A percentile compares a stretch with the other conserved stretches of the same genome.
Evolutionary conservation across 2,888 invertebrate genomes (phyloP).

Genomic region (Psylliodes chrysocephalus): DNA sequence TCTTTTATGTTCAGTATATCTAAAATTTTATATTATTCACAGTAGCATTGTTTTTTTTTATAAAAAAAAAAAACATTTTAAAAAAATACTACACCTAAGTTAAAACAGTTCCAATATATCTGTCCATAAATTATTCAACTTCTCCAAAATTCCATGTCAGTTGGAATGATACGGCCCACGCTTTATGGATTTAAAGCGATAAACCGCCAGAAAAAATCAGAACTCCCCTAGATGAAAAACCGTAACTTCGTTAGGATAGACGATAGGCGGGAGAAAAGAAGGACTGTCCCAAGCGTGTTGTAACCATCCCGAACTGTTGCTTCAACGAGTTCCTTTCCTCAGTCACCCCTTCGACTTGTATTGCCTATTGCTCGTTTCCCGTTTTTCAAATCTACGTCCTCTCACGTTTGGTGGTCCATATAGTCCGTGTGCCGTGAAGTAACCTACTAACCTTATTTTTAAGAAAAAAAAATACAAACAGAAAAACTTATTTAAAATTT

Average conservation of each 20-base stretch:
- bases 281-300: constrained; percentile 52
- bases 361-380: constrained; percentile 38
- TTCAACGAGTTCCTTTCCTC: constrained; percentile 43
- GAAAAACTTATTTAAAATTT: no score
- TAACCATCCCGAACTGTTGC: constrained; percentile 45
- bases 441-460: no score
- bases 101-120: no score
- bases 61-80: no score
- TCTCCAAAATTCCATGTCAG: neutral
- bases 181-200: no score
- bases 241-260: constrained; percentile 44
- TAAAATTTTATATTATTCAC: no score
- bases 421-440: neutral
- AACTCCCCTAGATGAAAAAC: neutral
- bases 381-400: neutral
- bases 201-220: neutral
- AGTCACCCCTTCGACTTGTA: constrained; percentile 38
- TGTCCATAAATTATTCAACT: no score
- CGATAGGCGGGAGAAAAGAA: constrained; percentile 38
- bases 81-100: no score
- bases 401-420: neutral
- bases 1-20: no score
- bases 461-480: no score
- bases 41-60: no score
- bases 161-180: neutral